Conservation (phyloP, 2,888 invertebrate species). For the Acronicta aceris region DNA sequence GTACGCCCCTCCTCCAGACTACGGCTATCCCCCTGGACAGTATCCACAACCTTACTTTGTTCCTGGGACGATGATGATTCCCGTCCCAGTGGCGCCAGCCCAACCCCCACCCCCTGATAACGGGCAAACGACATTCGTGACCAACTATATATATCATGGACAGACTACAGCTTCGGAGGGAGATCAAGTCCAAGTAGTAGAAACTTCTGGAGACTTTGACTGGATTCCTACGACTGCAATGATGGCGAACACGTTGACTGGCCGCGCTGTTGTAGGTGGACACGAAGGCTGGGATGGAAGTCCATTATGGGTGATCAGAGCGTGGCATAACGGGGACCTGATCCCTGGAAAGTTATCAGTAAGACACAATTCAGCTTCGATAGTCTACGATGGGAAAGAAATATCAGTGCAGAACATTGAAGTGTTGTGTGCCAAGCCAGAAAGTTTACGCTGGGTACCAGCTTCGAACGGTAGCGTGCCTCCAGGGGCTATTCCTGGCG, state of each 20-base stretch:
- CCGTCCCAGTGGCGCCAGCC: constrained; percentile 66
- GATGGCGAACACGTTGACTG: constrained; percentile 73
- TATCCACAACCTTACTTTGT: constrained; percentile 75
- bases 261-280: constrained; percentile 82
- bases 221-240: constrained; percentile 82
- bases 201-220: constrained; percentile 78
- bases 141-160: constrained; percentile 84
- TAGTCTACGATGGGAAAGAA: constrained; percentile 80
- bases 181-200: constrained; percentile 73
- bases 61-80: constrained; percentile 80
- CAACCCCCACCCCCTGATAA: constrained; percentile 45
- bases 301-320: constrained; percentile 84
- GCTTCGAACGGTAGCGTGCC: constrained; percentile 87
- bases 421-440: constrained; percentile 77
- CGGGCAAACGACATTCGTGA: constrained; percentile 74
- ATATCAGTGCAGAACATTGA: constrained; percentile 83
- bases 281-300: constrained; percentile 87
- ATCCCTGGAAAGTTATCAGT: constrained; percentile 85
- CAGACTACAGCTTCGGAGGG: constrained; percentile 58
- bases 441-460: constrained; percentile 86
- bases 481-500: constrained; percentile 87
- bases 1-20: constrained; percentile 58
- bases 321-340: constrained; percentile 82
- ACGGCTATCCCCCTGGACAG: constrained; percentile 56
- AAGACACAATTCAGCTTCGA: constrained; percentile 79